Evolutionary conservation across 2,888 invertebrate genomes (phyloP), one percentile per base, ranked within the genome.

Genomic region (Yponomeuta evonymella): DNA sequence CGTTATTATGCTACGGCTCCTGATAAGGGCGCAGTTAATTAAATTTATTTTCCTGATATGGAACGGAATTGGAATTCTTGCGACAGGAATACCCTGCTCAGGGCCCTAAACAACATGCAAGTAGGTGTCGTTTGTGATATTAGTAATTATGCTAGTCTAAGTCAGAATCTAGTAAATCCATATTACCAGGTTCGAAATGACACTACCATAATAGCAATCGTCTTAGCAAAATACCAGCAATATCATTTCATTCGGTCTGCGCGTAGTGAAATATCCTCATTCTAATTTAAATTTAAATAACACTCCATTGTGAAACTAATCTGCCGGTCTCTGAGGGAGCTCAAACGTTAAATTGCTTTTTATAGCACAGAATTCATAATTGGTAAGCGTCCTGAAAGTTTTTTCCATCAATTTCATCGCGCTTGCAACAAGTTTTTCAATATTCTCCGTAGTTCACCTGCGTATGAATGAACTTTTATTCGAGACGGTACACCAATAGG

Each of bases 311-410:
- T 12, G 65, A 64, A 29, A 30, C 64, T 65, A 65, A 29, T 12
- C 30, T 33, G 65, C 8, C 29, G 30, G 11, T 6, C 51, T 2
- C 51, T 12, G 51, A 15, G 15, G 51, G 15, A 58, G 51, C 65
- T 65, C 65, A 65, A 48, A 67, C 43, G 67, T 67, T 67, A 67
- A 67, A 67, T 67, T 67, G 67, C 36, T 48, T 67, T 67, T 48
- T 48, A 67, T 36, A 48, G 67, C 67, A 12, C 48, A 67, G 72
- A 58, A 58, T 70, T 58, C 66, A 48, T 73, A 70, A 75, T 74
- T 71, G 73, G 73, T 72, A 75, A 73, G 72, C 63, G 72, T 66
- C 48, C 63, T 33, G 12, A 69, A 71, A 70, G 36, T 2, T 69
- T 69, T 15, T 48, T 43, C 66, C 23, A 43, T n/a, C 58, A 67